phyloP scores from a whole-genome alignment of 2,797 vertebrate species.

The Urosaurus nigricauda region DNA sequence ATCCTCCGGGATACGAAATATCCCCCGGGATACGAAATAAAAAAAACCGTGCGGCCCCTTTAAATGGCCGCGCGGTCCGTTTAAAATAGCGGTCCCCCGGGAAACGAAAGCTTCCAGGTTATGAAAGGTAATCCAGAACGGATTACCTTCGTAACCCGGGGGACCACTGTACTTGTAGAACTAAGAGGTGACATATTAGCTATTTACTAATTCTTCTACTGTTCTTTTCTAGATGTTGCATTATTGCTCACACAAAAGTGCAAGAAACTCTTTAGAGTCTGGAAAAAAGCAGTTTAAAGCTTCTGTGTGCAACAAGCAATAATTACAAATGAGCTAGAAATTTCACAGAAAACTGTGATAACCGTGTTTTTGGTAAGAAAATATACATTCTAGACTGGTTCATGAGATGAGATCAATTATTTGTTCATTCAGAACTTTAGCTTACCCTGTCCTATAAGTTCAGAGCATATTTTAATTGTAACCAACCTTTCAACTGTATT shows the following conservation, averaged over 20 bases:
- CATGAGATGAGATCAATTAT: neutral
- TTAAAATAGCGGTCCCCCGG: too few species aligned
- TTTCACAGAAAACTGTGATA: neutral
- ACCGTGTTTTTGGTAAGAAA: neutral
- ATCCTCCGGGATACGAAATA: too few species aligned
- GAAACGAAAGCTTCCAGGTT: too few species aligned
- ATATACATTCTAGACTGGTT: too few species aligned
- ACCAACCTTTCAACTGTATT: neutral
- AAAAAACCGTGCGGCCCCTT: too few species aligned
- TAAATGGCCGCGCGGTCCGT: too few species aligned
- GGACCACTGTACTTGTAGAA: too few species aligned
- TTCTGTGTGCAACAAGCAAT: neutral
- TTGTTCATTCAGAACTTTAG: neutral
- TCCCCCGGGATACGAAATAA: too few species aligned
- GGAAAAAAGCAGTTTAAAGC: neutral
- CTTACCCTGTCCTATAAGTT: neutral
- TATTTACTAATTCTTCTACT: neutral
- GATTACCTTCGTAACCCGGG: too few species aligned
- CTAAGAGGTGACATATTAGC: too few species aligned
- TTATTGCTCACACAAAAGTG: neutral
- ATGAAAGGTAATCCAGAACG: too few species aligned
- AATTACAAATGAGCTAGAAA: neutral
- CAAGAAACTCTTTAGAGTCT: neutral
- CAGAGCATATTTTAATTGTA: neutral
- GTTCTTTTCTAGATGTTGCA: neutral